Percentiles rank a stretch among this genome's conserved stretches.
Conservation (phyloP, 2,113 vertebrate species). For the Carettochelys insculpta region DNA sequence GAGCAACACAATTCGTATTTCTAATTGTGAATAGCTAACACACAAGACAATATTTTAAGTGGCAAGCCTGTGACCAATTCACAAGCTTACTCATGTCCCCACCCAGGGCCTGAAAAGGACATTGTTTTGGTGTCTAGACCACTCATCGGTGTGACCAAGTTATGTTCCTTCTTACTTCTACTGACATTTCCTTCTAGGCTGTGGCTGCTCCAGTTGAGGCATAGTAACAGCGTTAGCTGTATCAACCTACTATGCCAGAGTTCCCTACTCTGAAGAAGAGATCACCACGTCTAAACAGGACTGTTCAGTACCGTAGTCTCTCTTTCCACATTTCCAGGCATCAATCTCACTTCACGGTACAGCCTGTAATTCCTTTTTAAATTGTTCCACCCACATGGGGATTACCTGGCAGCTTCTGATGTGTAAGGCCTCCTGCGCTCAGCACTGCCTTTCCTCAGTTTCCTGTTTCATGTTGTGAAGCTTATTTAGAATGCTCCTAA, state of each 20-base stretch:
- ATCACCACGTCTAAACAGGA: neutral
- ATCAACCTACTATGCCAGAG: neutral
- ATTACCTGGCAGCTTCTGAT: neutral
- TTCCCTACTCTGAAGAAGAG: neutral
- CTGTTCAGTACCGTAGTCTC: neutral
- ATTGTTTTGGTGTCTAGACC: neutral
- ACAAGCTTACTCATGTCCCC: neutral
- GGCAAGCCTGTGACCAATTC: neutral
- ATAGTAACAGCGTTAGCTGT: neutral
- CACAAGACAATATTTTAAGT: neutral
- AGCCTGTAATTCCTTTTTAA: neutral
- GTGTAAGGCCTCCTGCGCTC: no score
- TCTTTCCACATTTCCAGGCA: neutral
- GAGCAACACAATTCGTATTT: neutral
- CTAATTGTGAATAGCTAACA: neutral
- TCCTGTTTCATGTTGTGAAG: neutral
- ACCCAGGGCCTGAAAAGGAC: neutral
- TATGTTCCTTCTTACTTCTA: neutral
- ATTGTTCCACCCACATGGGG: neutral
- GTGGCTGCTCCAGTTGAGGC: neutral
- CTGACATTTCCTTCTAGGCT: neutral
- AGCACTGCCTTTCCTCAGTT: neutral
- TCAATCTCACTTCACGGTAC: neutral
- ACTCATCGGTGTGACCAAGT: neutral
- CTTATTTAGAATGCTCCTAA: neutral